Base-by-base conservation (phyloP, 2,888 invertebrate genomes). In the Serrognathus titanus region DNA sequence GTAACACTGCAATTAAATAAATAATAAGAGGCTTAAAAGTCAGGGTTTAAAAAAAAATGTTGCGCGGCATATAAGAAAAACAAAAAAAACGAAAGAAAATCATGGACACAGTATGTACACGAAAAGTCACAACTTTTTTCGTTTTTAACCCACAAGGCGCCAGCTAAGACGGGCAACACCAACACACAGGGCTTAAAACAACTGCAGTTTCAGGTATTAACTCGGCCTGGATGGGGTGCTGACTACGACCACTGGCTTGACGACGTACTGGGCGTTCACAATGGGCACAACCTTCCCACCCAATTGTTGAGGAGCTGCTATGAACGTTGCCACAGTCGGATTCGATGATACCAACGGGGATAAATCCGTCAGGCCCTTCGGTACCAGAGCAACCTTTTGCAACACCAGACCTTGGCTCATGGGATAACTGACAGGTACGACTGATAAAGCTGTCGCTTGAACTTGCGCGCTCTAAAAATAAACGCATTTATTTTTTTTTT, bases 191-290 rank as follows among this genome's bases (percentile, higher is more conserved):
- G 24, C 45, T 43, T 31, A 13, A n/a, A 12, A 20, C n/a, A n/a
- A n/a, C 12, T 12, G n/a, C 10, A 38, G 37, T 37, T 43, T n/a
- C 50, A 20, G 24, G 35, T 52, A 58, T 61, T 66, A 66, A 61
- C 66, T 66, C 40, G 64, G 62, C 50, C 64, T 55, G 48, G 66
- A 66, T 53, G 79, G 72, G 7, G 81, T 79, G 66, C 81, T 83
- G 31, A 87, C 86, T 55, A 88, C 86, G 51, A 88, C 87, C 45
- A 87, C 83, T 1, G 88, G 88, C 73, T 87, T 87, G 48, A 88
- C 84, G 57, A 88, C 78, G 57, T 88, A 88, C 78, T 88, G 87
- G 63, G 87, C 83, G 75, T 84, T 85, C 61, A 87, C 83, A 53
- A 87, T 78, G 56, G 87, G 82, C 66, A 87, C 83, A 58, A 83